Evolutionary conservation across 1,140 invertebrate species (phyloP).

Genomic region (Leptestheria dahalacensis): DNA sequence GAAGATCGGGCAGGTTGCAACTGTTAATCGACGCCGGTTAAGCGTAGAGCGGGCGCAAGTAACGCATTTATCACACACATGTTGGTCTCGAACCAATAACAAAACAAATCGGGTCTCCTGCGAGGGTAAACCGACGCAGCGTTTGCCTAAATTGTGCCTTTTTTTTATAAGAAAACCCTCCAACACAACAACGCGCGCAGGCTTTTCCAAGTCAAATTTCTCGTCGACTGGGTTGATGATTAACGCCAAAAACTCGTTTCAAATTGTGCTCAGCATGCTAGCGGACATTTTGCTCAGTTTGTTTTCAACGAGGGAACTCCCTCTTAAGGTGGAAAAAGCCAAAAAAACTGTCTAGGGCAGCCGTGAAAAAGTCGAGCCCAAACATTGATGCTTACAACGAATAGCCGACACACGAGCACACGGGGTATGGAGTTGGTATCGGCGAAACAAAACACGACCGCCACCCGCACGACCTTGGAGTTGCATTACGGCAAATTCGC

Average conservation of each 20-base stretch:
- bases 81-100: no score
- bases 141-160: not conserved
- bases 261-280: not conserved
- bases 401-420: not conserved
- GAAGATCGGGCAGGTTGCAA: not conserved
- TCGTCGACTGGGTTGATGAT: not conserved
- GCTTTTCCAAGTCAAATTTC: not conserved
- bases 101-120: not conserved
- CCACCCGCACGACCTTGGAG: not conserved
- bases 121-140: not conserved
- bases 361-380: not conserved
- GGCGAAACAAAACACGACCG: not conserved
- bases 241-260: not conserved
- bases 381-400: not conserved
- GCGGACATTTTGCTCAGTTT: not conserved
- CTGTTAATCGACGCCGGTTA: no score
- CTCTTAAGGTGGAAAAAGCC: not conserved
- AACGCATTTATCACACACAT: no score
- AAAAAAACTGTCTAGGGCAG: not conserved
- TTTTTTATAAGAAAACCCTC: no score
- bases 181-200: not conserved
- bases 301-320: not conserved
- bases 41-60: no score
- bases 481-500: not conserved
- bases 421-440: not conserved